Evolutionary conservation across 2,797 vertebrate genomes (phyloP), one percentile per base, ranked within the genome.

Genomic region (Centroberyx gerrardi): DNA sequence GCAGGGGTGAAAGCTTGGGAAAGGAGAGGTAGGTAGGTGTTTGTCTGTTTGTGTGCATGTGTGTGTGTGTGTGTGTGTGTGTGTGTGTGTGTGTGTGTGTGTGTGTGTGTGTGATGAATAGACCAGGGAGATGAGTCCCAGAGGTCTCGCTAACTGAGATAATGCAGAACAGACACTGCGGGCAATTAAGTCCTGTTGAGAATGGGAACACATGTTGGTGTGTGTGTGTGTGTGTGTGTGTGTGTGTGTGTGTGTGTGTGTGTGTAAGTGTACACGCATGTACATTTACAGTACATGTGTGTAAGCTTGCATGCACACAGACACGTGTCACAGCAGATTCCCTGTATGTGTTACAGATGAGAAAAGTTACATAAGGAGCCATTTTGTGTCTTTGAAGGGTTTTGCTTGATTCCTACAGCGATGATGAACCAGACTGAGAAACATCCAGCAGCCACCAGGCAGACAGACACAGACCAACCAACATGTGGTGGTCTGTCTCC

Each of bases 1-100:
- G 27, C 8, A 18, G 2, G 31, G 15, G 31, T 17, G n/a, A 31
- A 5, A 56, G 6, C 12, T 2, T 36, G 31, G 33, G 14, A 9
- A 9, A 27, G 55, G 14, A 14, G 5, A 22, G 8, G 46, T n/a
- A 13, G 31, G 61, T 49, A 44, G 48, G 61, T 62, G 61, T 62
- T 42, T 62, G 61, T 62, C 22, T 22, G 22, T 22, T 22, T 22
- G 22, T 22, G 22, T 22, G 22, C 1, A 1, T 33, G 33, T 63
- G 62, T 63, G 62, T 51, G 44, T 63, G 62, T 51, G 62, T 64
- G 62, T 64, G 62, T 63, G 61, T 46, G 18, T 54, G 52, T 55
- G 53, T 55, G 53, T 55, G 53, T 55, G 53, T 55, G 53, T 55
- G 53, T 27, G 53, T 55, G 53, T 55, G 56, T 60, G 56, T 60